Percentiles rank a stretch among this genome's conserved stretches.
Evolutionary conservation across 2,113 vertebrate genomes (phyloP).

Genomic region (Nothobranchius kuhntae): DNA sequence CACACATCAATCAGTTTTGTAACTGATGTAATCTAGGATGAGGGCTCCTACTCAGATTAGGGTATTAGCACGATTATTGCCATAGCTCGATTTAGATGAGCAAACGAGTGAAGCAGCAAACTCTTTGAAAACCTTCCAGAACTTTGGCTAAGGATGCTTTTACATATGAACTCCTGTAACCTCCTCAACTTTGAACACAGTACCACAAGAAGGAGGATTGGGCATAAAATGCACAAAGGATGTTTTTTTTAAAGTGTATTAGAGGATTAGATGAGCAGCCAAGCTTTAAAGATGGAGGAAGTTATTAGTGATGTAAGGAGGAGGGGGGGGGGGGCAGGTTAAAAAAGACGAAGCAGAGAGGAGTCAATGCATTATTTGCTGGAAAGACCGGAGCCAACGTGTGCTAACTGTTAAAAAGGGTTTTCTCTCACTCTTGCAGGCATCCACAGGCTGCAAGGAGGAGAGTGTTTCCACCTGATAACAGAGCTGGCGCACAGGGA

Average conservation of each 20-base stretch:
- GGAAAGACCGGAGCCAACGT: constrained; percentile 27
- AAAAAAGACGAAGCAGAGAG: constrained; percentile 13
- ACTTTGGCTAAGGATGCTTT: too few relatives aligned
- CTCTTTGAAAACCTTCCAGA: too few relatives aligned
- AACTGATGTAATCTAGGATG: too few relatives aligned
- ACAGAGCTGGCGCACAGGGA: constrained; percentile 55
- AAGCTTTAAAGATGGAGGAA: constrained; percentile 13
- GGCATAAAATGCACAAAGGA: constrained; percentile 1
- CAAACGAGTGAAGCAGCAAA: too few relatives aligned
- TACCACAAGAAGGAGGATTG: too few relatives aligned
- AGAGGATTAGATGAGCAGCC: constrained; percentile 11
- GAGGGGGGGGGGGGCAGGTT: constrained; percentile 9
- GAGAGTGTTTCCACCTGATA: constrained; percentile 71
- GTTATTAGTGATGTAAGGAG: constrained; percentile 15
- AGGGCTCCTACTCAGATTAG: too few relatives aligned
- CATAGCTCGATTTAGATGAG: too few relatives aligned
- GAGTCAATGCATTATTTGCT: constrained; percentile 28
- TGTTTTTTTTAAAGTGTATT: constrained; percentile 35
- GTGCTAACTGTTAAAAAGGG: constrained; percentile 55
- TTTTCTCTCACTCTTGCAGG: constrained; percentile 37
- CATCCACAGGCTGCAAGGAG: constrained; percentile 25
- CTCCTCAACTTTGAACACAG: too few relatives aligned
- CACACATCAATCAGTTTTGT: too few relatives aligned
- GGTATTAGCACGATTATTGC: too few relatives aligned
- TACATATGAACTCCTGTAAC: too few relatives aligned